Evolutionary conservation across 2,797 vertebrate species (phyloP).

Genomic region (Darevskia nairensis): DNA sequence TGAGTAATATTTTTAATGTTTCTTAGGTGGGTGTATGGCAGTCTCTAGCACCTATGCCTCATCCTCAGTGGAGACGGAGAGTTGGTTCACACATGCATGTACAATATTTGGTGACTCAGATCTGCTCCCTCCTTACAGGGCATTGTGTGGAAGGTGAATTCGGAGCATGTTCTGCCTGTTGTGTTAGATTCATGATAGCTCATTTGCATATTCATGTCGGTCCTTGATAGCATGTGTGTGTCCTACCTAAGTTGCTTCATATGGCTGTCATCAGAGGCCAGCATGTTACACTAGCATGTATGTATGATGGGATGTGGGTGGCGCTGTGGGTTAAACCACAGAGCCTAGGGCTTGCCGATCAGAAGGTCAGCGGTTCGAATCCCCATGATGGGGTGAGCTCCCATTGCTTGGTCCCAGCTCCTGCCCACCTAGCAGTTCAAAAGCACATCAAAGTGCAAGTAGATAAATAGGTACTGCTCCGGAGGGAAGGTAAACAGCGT

Average conservation of each 20-base stretch:
- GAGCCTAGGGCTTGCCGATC: too few species aligned
- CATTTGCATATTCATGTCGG: too few species aligned
- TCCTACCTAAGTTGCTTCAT: not conserved
- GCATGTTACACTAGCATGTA: not conserved
- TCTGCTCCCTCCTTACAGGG: not conserved
- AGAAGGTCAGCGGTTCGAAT: too few species aligned
- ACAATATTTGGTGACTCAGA: not conserved
- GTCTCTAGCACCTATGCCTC: not conserved
- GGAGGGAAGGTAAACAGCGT: too few species aligned
- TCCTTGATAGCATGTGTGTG: not conserved
- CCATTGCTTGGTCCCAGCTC: too few species aligned
- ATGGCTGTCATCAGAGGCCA: not conserved
- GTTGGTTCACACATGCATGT: not conserved
- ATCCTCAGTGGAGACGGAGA: not conserved
- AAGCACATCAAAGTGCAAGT: too few species aligned
- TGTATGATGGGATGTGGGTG: too few species aligned
- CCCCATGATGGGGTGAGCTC: too few species aligned
- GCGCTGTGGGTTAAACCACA: too few species aligned
- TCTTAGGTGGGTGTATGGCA: not conserved
- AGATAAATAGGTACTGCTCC: too few species aligned
- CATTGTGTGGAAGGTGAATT: not conserved
- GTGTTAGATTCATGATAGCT: not conserved
- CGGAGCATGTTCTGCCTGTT: not conserved
- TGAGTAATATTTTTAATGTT: not conserved
- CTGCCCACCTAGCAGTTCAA: too few species aligned